phyloP scores from a whole-genome alignment of 2,888 invertebrate genomes.

The Protophormia terraenovae region DNA sequence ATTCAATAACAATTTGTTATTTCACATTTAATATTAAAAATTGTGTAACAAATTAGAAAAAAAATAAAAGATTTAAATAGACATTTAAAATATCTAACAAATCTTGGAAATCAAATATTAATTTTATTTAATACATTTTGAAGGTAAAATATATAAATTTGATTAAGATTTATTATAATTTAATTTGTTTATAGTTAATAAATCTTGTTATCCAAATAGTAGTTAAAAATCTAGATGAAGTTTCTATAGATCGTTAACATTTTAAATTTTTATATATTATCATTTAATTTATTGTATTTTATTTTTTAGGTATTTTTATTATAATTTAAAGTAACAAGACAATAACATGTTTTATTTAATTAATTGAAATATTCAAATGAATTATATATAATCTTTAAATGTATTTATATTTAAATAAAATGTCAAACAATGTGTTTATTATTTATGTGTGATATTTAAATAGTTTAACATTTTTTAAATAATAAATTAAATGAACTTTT shows the following conservation, averaged over 20 bases:
- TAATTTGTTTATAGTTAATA: too few relatives aligned
- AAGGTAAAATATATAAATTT: conserved; percentile 53
- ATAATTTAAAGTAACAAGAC: conserved; percentile 17
- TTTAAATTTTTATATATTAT: conserved; percentile 5
- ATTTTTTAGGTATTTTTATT: neutral
- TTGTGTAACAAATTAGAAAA: neutral
- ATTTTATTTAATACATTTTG: neutral
- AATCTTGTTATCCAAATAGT: conserved; percentile 12
- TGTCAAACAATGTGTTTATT: neutral
- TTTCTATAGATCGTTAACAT: conserved; percentile 36
- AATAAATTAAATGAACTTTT: too few relatives aligned
- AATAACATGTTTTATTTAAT: conserved; percentile 34
- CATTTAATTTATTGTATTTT: neutral
- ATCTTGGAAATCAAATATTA: conserved; percentile 27
- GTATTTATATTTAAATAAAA: neutral
- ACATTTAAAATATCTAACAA: conserved; percentile 14
- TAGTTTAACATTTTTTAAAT: too few relatives aligned
- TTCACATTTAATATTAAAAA: neutral
- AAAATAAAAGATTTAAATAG: conserved; percentile 13
- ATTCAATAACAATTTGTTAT: conserved; percentile 27
- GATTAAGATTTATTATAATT: conserved; percentile 33
- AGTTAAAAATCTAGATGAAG: neutral
- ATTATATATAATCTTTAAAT: neutral
- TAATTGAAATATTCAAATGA: neutral
- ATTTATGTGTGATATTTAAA: neutral